phyloP scores from a whole-genome alignment of 1,140 invertebrate genomes.

The Odontomachus brunneus region DNA sequence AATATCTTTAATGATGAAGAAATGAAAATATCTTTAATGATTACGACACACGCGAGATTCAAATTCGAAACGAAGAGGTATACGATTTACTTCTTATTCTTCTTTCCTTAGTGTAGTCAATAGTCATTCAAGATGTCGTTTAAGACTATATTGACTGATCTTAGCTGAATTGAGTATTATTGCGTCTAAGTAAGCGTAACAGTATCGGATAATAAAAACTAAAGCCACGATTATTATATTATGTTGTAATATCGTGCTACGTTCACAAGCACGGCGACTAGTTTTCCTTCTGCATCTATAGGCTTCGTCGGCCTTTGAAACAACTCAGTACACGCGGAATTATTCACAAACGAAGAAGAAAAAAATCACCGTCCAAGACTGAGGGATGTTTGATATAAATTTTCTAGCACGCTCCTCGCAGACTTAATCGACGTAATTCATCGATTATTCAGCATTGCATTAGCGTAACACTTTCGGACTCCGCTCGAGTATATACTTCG shows the following conservation, averaged over 20 bases:
- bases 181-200: too few species aligned
- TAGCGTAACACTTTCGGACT: conserved; percentile 15
- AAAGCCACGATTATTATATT: neutral
- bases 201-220: too few species aligned
- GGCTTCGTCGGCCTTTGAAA: neutral
- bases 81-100: too few species aligned
- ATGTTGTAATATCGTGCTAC: neutral
- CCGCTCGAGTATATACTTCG: neutral
- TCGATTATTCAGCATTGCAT: conserved; percentile 31
- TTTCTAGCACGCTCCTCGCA: conserved; percentile 6
- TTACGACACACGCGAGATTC: too few species aligned
- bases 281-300: neutral
- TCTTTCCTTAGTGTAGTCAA: too few species aligned
- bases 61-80: too few species aligned
- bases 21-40: too few species aligned
- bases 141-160: too few species aligned
- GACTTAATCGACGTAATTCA: neutral
- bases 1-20: too few species aligned
- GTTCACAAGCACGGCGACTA: neutral
- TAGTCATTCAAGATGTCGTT: too few species aligned
- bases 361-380: conserved; percentile 14
- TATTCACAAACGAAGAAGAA: conserved; percentile 30
- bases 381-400: conserved; percentile 55
- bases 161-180: too few species aligned
- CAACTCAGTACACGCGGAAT: conserved; percentile 19